Evolutionary conservation across 2,888 invertebrate species (phyloP).

Genomic region (Andrena haemorrhoa): DNA sequence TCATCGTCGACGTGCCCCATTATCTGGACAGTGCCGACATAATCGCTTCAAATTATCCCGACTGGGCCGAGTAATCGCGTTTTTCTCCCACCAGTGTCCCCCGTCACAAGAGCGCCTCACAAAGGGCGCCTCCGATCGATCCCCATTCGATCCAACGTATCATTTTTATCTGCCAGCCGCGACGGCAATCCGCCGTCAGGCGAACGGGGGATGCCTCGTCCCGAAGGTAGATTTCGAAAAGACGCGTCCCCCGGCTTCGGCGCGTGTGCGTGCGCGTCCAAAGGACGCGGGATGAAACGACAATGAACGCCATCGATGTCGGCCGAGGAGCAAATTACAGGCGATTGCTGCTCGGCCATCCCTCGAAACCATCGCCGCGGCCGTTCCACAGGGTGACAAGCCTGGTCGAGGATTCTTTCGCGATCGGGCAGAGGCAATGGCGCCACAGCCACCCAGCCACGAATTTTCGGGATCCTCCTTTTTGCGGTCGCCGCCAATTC

Average conservation of each 20-base stretch:
- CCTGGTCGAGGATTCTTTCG: slow-evolving; percentile 51
- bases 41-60: slow-evolving; percentile 14
- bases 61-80: background rate
- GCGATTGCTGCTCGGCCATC: slow-evolving; percentile 73
- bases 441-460: slow-evolving; percentile 14
- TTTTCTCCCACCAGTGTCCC: background rate
- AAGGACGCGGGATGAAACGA: slow-evolving; percentile 68
- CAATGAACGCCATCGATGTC: slow-evolving; percentile 80
- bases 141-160: slow-evolving; percentile 17
- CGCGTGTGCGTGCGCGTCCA: slow-evolving; percentile 14
- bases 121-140: background rate
- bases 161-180: slow-evolving; percentile 13
- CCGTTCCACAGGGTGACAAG: slow-evolving; percentile 80
- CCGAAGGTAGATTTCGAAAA: slow-evolving; percentile 22
- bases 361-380: slow-evolving; percentile 69
- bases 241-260: background rate
- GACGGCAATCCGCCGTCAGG: slow-evolving; percentile 11
- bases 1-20: slow-evolving; percentile 20
- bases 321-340: slow-evolving; percentile 82
- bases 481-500: background rate
- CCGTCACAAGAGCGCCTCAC: background rate
- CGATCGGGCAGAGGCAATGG: slow-evolving; percentile 54
- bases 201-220: background rate
- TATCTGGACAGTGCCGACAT: slow-evolving; percentile 15
- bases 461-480: background rate